Conservation (phyloP, 1,140 invertebrate genomes). For the Galleria mellonella region DNA sequence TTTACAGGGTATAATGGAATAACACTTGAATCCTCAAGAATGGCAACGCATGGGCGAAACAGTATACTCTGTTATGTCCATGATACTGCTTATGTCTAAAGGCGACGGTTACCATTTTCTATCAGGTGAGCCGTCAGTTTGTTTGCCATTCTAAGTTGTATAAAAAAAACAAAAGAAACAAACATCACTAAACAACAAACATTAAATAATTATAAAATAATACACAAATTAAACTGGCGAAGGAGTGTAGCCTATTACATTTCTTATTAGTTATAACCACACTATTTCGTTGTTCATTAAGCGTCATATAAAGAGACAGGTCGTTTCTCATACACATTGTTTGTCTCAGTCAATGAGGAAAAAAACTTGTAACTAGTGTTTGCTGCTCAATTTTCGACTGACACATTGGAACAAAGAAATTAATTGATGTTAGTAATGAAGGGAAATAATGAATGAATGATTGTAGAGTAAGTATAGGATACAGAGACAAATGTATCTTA, state of each 20-base stretch:
- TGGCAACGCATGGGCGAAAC: too few species aligned
- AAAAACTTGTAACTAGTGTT: conserved; percentile 49
- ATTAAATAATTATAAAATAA: too few species aligned
- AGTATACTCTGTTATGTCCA: too few species aligned
- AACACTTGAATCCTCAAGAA: too few species aligned
- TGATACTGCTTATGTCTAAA: too few species aligned
- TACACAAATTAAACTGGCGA: too few species aligned
- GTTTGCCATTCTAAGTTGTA: too few species aligned
- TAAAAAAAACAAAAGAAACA: too few species aligned
- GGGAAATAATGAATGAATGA: conserved; percentile 51
- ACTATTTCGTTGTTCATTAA: conserved; percentile 53
- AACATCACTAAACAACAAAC: too few species aligned
- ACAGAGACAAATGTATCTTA: conserved; percentile 11
- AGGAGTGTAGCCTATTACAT: conserved; percentile 15
- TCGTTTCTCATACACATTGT: conserved; percentile 62
- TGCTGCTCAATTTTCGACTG: conserved; percentile 69
- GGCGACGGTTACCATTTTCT: too few species aligned
- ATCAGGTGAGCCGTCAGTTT: too few species aligned
- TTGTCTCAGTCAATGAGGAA: conserved; percentile 34
- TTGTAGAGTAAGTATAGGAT: conserved; percentile 23
- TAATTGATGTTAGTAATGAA: conserved; percentile 67
- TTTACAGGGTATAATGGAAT: too few species aligned
- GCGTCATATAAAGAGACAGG: conserved; percentile 42
- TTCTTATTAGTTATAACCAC: conserved; percentile 39
- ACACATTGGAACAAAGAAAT: conserved; percentile 69